Conservation (phyloP, 2,797 vertebrate species). For the Ficedula albicollis region DNA sequence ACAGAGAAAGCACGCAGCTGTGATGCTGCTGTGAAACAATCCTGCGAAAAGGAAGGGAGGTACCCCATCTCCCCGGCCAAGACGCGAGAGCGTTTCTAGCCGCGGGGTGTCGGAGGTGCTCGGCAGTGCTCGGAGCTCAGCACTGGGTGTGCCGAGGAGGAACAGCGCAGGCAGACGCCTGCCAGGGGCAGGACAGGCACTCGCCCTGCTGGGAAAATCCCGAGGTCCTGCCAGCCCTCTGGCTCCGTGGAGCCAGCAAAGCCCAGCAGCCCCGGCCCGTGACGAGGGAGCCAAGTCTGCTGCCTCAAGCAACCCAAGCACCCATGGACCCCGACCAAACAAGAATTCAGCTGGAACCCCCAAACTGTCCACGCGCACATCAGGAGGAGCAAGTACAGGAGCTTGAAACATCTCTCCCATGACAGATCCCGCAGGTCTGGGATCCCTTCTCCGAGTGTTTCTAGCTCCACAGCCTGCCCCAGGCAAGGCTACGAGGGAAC, state of each 20-base stretch:
- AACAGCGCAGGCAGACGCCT: not conserved
- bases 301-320: too few species aligned
- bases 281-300: accelerated
- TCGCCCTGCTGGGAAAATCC: not conserved
- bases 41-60: not conserved
- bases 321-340: accelerated
- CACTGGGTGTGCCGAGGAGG: not conserved
- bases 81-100: accelerated
- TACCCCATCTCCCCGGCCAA: not conserved
- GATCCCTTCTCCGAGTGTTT: not conserved
- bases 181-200: not conserved
- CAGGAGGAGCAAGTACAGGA: not conserved
- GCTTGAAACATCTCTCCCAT: not conserved
- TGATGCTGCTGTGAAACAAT: not conserved
- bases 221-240: not conserved
- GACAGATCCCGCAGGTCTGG: accelerated
- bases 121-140: not conserved
- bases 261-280: not conserved
- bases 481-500: not conserved
- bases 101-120: not conserved
- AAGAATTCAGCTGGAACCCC: not conserved
- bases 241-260: accelerated
- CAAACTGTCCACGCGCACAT: accelerated
- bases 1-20: not conserved
- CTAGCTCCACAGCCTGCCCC: not conserved